Base-by-base conservation (phyloP, 2,888 invertebrate genomes). In the Pocota personata region DNA sequence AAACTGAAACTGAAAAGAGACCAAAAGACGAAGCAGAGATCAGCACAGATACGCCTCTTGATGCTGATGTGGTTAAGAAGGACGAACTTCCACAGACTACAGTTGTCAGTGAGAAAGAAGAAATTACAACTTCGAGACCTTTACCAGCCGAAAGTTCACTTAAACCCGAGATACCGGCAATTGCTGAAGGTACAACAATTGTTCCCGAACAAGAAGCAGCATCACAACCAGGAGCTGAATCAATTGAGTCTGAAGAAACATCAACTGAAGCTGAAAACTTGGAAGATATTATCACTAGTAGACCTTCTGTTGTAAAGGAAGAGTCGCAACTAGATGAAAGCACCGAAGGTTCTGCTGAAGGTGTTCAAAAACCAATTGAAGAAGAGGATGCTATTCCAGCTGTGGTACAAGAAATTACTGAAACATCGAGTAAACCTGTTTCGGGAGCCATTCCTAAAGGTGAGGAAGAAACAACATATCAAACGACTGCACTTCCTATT, bases 221-320 rank as follows among this genome's bases (percentile, higher is more conserved):
- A 12, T 10, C 48, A 12, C 19, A 48, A 21, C 10, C 48, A 48
- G 48, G 21, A 35, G 24, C 8, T n/a, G 58, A 48, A 35, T 16
- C 50, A 48, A 32, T 2, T 1, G 62, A 69, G 32, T 27, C 46
- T 0, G 52, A 32, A 62, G 87, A 87, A 80, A 19, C 88, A n/a
- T 50, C 75, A 30, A 87, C 79, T 14, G 88, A 89, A 64, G 87
- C 52, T 1, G 86, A 87, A 3, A 78, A 37, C n/a, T 52, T 55
- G 7, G 52, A 55, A 3, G 24, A 16, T n/a, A 6, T 2, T 21
- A 19, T 7, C 2, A 52, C 67, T 8, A 46, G 14, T 30, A 72
- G 16, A n/a, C 66, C 78, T 0, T 19, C 76, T 0, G 16, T 43
- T 3, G 0, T 10, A 3, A 58, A 58, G 19, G 50, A 37, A 4